These are phyloP conservation scores for Hydrotaea diabolus DNA, from an alignment of 2,888 invertebrate species.

Conservation along the genomic window DNA sequence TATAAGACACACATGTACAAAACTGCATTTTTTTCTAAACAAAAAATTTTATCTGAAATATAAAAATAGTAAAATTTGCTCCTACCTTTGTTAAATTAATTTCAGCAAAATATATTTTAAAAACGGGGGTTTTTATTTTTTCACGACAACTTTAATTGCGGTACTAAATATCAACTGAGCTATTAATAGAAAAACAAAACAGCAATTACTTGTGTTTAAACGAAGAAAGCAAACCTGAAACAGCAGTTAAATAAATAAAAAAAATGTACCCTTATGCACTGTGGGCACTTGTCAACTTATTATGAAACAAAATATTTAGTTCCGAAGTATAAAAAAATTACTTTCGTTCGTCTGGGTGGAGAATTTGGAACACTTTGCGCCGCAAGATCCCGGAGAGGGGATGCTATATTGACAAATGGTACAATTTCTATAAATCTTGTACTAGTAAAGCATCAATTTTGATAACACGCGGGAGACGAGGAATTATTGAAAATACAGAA, in stretches of 20 bases:
- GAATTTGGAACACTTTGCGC: too few relatives aligned
- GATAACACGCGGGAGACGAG: too few relatives aligned
- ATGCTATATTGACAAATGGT: too few relatives aligned
- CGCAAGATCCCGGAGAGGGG: too few relatives aligned
- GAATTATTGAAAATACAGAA: too few relatives aligned
- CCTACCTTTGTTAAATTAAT: conserved; percentile 24
- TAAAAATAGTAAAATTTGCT: conserved; percentile 16
- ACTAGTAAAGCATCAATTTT: too few relatives aligned
- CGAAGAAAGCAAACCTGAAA: not conserved
- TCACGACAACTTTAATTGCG: conserved; percentile 40
- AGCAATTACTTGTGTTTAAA: conserved; percentile 28
- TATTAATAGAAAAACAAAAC: conserved; percentile 35
- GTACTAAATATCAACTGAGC: conserved; percentile 30
- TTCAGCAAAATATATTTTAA: conserved; percentile 22
- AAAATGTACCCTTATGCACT: too few relatives aligned
- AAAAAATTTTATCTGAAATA: conserved; percentile 13
- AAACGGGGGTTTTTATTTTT: conserved; percentile 23
- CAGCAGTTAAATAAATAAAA: conserved; percentile 6
- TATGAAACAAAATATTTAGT: too few relatives aligned
- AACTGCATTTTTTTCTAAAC: conserved; percentile 5
- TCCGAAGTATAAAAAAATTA: too few relatives aligned
- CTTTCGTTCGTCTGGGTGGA: too few relatives aligned
- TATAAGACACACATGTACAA: conserved; percentile 28
- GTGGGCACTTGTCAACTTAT: too few relatives aligned
- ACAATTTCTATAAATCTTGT: too few relatives aligned